These are phyloP conservation scores for Heliothis subflexa DNA, from an alignment of 1,140 invertebrate genomes.

Conservation along the genomic window DNA sequence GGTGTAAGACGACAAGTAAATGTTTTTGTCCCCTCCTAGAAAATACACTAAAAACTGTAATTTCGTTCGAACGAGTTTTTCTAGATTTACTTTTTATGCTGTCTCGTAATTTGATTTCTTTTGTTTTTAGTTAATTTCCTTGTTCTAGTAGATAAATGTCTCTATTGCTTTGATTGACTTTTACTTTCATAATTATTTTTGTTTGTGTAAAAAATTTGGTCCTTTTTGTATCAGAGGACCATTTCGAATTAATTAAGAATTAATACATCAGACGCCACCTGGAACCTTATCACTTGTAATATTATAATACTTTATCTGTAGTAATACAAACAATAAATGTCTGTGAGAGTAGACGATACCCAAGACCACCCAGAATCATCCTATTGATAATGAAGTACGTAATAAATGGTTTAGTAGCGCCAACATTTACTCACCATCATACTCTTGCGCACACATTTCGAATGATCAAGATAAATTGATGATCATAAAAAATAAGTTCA, in stretches of 20 bases:
- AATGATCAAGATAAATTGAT: conserved; percentile 8
- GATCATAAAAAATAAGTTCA: too few relatives aligned
- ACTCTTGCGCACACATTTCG: neutral
- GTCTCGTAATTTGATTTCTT: conserved; percentile 1
- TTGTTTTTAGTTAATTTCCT: neutral
- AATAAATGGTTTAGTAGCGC: neutral
- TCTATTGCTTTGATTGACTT: too few relatives aligned
- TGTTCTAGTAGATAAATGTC: too few relatives aligned
- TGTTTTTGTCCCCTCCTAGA: neutral
- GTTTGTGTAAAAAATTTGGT: too few relatives aligned
- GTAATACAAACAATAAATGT: too few relatives aligned
- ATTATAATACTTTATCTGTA: too few relatives aligned
- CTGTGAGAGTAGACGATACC: neutral
- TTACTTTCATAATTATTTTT: too few relatives aligned
- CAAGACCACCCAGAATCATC: conserved; percentile 6
- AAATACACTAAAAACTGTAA: conserved; percentile 6
- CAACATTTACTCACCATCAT: neutral
- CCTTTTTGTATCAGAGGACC: too few relatives aligned
- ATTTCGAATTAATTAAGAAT: too few relatives aligned
- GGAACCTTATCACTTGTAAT: too few relatives aligned
- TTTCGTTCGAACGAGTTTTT: neutral
- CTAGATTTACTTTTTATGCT: neutral
- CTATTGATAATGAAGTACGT: neutral
- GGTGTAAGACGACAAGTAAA: neutral
- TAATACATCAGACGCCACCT: too few relatives aligned